Evolutionary conservation across 2,888 invertebrate species (phyloP).

Genomic region (Noctua fimbriata): DNA sequence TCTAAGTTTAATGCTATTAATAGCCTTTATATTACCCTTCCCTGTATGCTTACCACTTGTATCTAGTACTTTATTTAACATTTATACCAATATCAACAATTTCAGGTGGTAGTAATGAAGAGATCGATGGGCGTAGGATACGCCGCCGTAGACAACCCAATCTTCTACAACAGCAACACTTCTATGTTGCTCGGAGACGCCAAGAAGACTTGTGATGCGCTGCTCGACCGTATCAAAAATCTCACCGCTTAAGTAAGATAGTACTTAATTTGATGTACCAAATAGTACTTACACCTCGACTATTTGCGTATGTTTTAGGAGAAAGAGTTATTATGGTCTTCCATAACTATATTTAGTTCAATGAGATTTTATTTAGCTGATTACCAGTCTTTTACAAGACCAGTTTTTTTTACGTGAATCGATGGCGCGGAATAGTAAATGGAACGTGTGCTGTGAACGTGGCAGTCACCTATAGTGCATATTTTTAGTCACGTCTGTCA

Average conservation of each 20-base stretch:
- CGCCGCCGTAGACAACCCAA: slow-evolving; percentile 97
- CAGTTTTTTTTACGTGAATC: neutral
- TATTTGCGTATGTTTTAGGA: slow-evolving; percentile 30
- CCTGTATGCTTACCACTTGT: neutral
- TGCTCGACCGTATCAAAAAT: slow-evolving; percentile 92
- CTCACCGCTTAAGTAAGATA: slow-evolving; percentile 74
- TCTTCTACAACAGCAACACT: slow-evolving; percentile 97
- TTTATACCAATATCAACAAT: slow-evolving; percentile 14
- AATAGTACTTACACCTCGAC: slow-evolving; percentile 26
- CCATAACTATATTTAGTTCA: slow-evolving; percentile 26
- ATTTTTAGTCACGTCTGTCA: neutral
- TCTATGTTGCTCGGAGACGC: slow-evolving; percentile 97
- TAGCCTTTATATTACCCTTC: neutral
- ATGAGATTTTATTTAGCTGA: slow-evolving; percentile 27
- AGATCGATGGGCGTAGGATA: slow-evolving; percentile 96
- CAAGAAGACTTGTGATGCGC: slow-evolving; percentile 96
- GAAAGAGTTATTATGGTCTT: slow-evolving; percentile 9
- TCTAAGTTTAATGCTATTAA: neutral
- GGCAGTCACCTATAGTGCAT: neutral
- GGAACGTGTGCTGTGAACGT: neutral
- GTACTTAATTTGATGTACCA: slow-evolving; percentile 47
- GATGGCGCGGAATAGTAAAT: slow-evolving; percentile 1
- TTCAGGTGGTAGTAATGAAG: slow-evolving; percentile 96
- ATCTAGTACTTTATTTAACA: neutral
- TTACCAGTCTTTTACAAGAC: slow-evolving; percentile 23